Evolutionary conservation across 92 coral and sea anemone genomes (phyloP).

Genomic region (Porites evermanni): DNA sequence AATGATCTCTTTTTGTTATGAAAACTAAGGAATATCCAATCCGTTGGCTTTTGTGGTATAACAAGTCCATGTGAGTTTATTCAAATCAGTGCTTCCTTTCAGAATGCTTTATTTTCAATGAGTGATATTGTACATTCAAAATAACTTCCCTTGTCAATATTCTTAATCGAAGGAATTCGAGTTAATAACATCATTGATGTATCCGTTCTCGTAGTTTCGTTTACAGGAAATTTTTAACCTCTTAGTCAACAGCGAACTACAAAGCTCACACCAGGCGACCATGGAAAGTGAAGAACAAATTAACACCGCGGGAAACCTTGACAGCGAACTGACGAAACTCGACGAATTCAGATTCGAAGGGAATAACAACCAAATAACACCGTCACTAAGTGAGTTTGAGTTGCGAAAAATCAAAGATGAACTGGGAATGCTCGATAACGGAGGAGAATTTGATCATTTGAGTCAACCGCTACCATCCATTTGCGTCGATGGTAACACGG

Average conservation of each 20-base stretch:
- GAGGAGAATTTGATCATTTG: slow-evolving; percentile 40
- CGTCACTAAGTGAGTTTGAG: slow-evolving; percentile 78
- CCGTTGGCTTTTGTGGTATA: slow-evolving; percentile 1
- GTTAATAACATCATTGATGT: background rate
- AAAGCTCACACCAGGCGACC: background rate
- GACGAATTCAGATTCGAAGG: slow-evolving; percentile 45
- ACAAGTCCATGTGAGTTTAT: slow-evolving; percentile 34
- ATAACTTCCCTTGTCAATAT: slow-evolving; percentile 8
- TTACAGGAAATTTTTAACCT: slow-evolving; percentile 4
- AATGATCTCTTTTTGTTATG: slow-evolving; percentile 21
- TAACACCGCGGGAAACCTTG: slow-evolving; percentile 24
- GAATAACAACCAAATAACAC: slow-evolving; percentile 48
- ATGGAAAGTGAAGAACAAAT: slow-evolving; percentile 24
- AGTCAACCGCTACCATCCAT: slow-evolving; percentile 32
- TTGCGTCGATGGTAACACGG: slow-evolving; percentile 39
- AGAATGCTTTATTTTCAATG: background rate
- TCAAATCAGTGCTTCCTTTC: slow-evolving; percentile 3
- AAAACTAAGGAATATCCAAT: slow-evolving; percentile 6
- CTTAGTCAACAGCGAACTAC: slow-evolving; percentile 3
- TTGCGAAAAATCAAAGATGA: slow-evolving; percentile 81
- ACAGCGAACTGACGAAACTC: slow-evolving; percentile 19
- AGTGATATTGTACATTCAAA: slow-evolving; percentile 18
- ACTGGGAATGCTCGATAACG: slow-evolving; percentile 72
- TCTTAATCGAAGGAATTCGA: background rate
- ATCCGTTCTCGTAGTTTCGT: background rate